phyloP scores from a whole-genome alignment of 2,888 invertebrate species.

The Pelosia muscerda region DNA sequence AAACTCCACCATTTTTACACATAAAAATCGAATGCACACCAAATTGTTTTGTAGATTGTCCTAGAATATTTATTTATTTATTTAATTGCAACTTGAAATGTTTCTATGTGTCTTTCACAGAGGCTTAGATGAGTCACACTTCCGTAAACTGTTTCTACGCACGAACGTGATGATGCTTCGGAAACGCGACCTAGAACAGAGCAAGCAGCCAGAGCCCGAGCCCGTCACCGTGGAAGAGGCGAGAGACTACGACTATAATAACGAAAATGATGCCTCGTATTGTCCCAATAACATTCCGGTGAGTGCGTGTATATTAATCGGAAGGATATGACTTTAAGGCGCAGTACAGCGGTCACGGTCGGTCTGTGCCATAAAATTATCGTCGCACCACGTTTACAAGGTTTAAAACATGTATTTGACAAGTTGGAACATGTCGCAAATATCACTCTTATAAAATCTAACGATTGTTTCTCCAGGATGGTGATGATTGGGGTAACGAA shows the following conservation, averaged over 20 bases:
- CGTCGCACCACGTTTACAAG: too few relatives aligned
- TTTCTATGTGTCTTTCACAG: conserved; percentile 51
- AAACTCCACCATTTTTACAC: too few relatives aligned
- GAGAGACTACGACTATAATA: conserved; percentile 79
- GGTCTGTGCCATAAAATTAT: too few relatives aligned
- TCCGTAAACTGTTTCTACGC: conserved; percentile 77
- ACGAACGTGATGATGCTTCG: conserved; percentile 70
- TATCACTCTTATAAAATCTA: not conserved
- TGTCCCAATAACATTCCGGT: conserved; percentile 75
- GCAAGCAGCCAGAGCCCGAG: conserved; percentile 54
- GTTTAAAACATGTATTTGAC: too few relatives aligned
- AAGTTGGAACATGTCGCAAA: too few relatives aligned
- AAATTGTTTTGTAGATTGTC: too few relatives aligned
- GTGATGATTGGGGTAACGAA: conserved; percentile 79
- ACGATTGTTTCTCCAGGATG: conserved; percentile 63
- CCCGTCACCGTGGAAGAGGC: conserved; percentile 71
- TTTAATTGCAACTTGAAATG: not conserved
- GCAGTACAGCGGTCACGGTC: too few relatives aligned
- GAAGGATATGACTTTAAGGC: not conserved
- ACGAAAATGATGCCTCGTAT: conserved; percentile 84
- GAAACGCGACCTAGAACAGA: conserved; percentile 59
- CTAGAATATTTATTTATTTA: too few relatives aligned
- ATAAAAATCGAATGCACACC: too few relatives aligned
- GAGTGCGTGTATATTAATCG: conserved; percentile 26
- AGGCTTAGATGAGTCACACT: conserved; percentile 80